Percentiles rank a stretch among this genome's conserved stretches.
Conservation (phyloP, 2,888 invertebrate genomes). For the Agelastica alni region DNA sequence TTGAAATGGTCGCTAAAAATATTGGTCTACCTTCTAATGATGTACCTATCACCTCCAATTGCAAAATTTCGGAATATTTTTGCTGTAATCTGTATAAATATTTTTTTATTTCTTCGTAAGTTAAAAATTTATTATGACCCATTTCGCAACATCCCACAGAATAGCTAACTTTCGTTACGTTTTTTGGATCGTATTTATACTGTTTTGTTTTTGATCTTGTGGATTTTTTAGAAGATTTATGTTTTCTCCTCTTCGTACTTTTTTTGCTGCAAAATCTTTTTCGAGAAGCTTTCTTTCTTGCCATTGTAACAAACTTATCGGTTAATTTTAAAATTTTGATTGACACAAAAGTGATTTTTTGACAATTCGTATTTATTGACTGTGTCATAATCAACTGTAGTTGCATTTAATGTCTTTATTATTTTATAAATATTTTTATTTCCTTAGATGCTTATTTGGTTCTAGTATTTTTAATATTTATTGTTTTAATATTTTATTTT, state of each 20-base stretch:
- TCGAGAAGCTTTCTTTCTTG: background rate
- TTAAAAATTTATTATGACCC: conserved; percentile 40
- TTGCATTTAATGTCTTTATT: too few species aligned
- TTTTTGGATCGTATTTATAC: background rate
- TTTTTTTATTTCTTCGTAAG: conserved; percentile 36
- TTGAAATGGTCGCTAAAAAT: conserved; percentile 24
- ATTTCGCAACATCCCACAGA: conserved; percentile 33
- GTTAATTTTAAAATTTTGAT: conserved; percentile 5
- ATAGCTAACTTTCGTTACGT: conserved; percentile 12
- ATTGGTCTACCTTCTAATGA: conserved; percentile 32
- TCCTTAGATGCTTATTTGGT: too few species aligned
- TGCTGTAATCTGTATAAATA: conserved; percentile 34
- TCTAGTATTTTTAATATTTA: too few species aligned
- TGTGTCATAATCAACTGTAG: too few species aligned
- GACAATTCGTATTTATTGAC: too few species aligned
- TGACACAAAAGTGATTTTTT: too few species aligned
- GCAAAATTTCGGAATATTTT: conserved; percentile 26
- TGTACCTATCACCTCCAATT: conserved; percentile 31
- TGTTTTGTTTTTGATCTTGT: background rate
- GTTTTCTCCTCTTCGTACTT: background rate
- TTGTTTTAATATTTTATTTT: too few species aligned
- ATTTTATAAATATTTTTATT: too few species aligned
- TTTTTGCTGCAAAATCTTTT: background rate
- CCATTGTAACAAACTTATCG: background rate
- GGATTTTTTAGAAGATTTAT: background rate